Evolutionary conservation across 2,888 invertebrate species (phyloP).

Genomic region (Spodoptera littoralis): DNA sequence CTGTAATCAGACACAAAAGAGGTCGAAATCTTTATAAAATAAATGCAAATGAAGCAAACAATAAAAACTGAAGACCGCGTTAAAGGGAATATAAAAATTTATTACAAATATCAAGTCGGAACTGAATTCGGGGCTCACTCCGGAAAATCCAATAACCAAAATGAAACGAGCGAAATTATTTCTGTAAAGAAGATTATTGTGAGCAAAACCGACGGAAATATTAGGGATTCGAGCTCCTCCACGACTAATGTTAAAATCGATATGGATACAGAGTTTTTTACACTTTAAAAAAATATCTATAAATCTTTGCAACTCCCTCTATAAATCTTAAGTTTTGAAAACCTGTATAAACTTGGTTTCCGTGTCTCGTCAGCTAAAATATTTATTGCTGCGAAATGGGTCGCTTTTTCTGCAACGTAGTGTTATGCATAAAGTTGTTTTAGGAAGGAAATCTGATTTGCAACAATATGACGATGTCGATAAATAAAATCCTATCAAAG

Average conservation of each 20-base stretch:
- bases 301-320: conserved; percentile 34
- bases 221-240: conserved; percentile 50
- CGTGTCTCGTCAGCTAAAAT: conserved; percentile 27
- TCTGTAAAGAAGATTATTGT: conserved; percentile 74
- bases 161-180: conserved; percentile 79
- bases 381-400: conserved; percentile 25
- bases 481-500: too few relatives aligned
- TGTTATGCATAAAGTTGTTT: neutral
- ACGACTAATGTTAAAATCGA: conserved; percentile 55
- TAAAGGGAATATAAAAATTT: conserved; percentile 77
- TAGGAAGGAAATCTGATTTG: too few relatives aligned
- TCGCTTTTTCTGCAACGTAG: neutral
- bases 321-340: conserved; percentile 35
- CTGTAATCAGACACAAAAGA: conserved; percentile 33
- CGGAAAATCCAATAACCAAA: conserved; percentile 78
- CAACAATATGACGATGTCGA: too few relatives aligned
- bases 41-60: conserved; percentile 65
- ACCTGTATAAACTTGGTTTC: conserved; percentile 23
- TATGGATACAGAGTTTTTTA: conserved; percentile 25
- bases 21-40: conserved; percentile 45
- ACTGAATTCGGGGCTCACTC: conserved; percentile 60
- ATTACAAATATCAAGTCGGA: conserved; percentile 78
- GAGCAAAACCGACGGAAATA: conserved; percentile 64
- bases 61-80: conserved; percentile 72
- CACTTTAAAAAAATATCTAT: conserved; percentile 25